Evolutionary conservation across 1,140 invertebrate genomes (phyloP).

Genomic region (Belonocnema kinseyi): DNA sequence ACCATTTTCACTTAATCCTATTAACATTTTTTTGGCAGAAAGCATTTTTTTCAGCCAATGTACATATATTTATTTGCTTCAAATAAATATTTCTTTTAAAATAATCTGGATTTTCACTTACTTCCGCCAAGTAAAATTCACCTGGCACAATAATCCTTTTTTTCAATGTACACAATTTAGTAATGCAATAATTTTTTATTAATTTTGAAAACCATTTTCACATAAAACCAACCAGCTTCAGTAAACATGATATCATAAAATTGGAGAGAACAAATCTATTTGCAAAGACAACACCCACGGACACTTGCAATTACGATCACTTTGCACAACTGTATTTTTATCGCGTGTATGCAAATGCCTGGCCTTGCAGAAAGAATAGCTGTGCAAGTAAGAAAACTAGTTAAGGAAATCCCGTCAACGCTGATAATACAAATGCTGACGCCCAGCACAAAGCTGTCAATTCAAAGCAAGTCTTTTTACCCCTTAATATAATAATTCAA

Average conservation of each 20-base stretch:
- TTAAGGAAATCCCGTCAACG: constrained; percentile 1
- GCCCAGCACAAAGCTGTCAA: neutral
- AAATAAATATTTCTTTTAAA: too few relatives aligned
- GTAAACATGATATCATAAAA: neutral
- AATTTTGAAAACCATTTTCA: neutral
- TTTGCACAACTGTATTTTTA: neutral
- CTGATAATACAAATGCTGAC: neutral
- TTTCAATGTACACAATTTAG: too few relatives aligned
- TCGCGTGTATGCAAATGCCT: neutral
- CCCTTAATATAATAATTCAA: too few relatives aligned
- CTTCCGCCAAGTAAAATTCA: too few relatives aligned
- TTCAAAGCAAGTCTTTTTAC: neutral
- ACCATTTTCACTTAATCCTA: too few relatives aligned
- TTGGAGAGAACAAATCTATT: neutral
- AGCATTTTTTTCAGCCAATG: too few relatives aligned
- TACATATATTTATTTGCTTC: too few relatives aligned
- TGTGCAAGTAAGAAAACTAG: constrained; percentile 4
- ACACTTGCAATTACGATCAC: constrained; percentile 3
- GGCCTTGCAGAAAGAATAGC: neutral
- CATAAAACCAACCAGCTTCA: neutral
- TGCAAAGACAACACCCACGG: neutral
- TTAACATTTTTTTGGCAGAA: too few relatives aligned
- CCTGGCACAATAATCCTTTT: too few relatives aligned
- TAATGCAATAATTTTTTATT: neutral
- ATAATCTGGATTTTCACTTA: too few relatives aligned